These are phyloP conservation scores for Dasypogon diadema DNA, from an alignment of 2,888 invertebrate species.

Conservation along the genomic window DNA sequence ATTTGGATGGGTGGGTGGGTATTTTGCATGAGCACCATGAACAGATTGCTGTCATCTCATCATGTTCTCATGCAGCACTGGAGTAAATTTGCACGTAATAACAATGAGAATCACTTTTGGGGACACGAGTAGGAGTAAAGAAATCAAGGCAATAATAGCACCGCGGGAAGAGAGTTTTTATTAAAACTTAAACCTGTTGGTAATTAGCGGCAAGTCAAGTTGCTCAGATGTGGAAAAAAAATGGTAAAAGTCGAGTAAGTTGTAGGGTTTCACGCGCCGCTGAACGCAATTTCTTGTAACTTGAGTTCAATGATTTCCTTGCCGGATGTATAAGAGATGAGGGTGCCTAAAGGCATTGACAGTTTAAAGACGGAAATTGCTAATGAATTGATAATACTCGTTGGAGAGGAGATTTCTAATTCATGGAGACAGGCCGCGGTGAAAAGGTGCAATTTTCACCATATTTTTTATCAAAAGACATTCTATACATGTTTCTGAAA, in stretches of 20 bases:
- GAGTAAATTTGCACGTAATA: slow-evolving; percentile 19
- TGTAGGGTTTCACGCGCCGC: slow-evolving; percentile 28
- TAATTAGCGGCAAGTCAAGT: slow-evolving; percentile 13
- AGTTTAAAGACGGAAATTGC: slow-evolving; percentile 1
- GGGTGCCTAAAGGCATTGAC: not conserved
- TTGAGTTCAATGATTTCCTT: slow-evolving; percentile 37
- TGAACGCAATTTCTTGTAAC: slow-evolving; percentile 19
- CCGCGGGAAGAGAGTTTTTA: too few species aligned
- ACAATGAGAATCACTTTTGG: slow-evolving; percentile 3
- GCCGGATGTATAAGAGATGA: slow-evolving; percentile 19
- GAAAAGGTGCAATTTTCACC: too few species aligned
- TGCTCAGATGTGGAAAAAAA: not conserved
- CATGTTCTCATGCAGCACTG: not conserved
- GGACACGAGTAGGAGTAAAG: not conserved
- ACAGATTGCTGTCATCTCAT: not conserved
- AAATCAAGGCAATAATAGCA: too few species aligned
- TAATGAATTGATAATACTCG: too few species aligned
- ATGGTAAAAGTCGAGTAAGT: not conserved
- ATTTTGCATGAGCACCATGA: not conserved
- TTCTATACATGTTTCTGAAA: too few species aligned
- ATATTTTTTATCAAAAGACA: too few species aligned
- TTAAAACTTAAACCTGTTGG: slow-evolving; percentile 15
- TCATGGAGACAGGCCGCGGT: too few species aligned
- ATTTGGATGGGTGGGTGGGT: not conserved
- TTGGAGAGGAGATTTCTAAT: too few species aligned